Evolutionary conservation across 2,797 vertebrate genomes (phyloP).

Genomic region (Phrynocephalus guinanensis): DNA sequence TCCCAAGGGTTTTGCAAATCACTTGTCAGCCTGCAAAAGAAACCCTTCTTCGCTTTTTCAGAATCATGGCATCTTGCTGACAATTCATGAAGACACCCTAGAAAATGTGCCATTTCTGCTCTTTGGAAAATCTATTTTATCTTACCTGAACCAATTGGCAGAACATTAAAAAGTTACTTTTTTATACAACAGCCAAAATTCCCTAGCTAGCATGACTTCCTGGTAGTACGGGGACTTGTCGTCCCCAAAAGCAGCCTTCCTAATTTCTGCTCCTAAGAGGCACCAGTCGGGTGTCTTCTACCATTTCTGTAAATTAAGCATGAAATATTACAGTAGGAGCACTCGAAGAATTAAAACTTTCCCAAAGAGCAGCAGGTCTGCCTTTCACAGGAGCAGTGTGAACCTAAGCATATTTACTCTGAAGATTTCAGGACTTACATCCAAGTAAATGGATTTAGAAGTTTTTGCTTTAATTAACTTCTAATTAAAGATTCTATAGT

Average conservation of each 20-base stretch:
- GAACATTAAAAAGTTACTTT: no score
- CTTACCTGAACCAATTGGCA: no score
- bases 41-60: no score
- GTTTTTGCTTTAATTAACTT: constrained; percentile 1
- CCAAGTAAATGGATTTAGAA: not conserved
- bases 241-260: no score
- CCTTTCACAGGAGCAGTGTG: not conserved
- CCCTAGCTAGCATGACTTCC: no score
- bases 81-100: not conserved
- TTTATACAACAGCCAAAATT: no score
- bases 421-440: not conserved
- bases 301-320: not conserved
- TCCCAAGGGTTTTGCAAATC: no score
- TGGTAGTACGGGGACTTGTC: no score
- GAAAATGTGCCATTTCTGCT: not conserved
- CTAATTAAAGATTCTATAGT: not conserved
- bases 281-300: not conserved
- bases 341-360: not conserved
- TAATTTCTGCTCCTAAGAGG: no score
- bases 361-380: not conserved
- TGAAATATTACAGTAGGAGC: not conserved
- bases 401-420: not conserved
- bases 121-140: not conserved
- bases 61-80: not conserved
- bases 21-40: no score